phyloP scores from a whole-genome alignment of 23 tunicate species.

The Halocynthia aurantium region DNA sequence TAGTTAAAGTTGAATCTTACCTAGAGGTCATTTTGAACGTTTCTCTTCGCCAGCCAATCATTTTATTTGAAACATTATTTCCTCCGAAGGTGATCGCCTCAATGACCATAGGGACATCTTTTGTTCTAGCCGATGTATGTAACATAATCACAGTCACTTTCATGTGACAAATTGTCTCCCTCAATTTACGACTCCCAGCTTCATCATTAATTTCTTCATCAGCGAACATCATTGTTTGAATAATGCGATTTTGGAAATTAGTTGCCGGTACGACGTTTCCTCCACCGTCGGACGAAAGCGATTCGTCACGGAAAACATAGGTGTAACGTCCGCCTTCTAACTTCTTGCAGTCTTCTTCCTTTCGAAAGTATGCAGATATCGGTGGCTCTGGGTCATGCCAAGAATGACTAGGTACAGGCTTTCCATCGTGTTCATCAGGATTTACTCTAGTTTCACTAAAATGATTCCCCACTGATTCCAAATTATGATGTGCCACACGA shows the following conservation, averaged over 20 bases:
- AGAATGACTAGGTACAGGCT: conserved; percentile 1
- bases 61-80: not conserved
- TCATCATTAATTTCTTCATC: no score
- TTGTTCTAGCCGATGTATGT: not conserved
- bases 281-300: not conserved
- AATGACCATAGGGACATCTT: not conserved
- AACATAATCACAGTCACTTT: conserved; percentile 9
- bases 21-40: conserved; percentile 6
- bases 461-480: not conserved
- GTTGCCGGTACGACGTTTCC: no score
- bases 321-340: conserved; percentile 53
- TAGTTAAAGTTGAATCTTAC: not conserved
- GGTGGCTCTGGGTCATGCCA: conserved; percentile 19
- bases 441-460: not conserved
- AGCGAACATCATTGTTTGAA: no score
- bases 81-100: conserved; percentile 1
- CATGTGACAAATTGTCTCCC: not conserved
- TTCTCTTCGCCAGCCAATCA: conserved; percentile 17
- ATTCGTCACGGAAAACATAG: conserved; percentile 69
- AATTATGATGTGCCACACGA: conserved; percentile 16
- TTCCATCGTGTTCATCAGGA: not conserved
- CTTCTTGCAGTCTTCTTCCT: conserved; percentile 55
- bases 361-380: conserved; percentile 49
- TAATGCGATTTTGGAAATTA: no score
- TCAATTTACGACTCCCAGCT: no score